Base-by-base conservation (phyloP, 2,797 vertebrate species). In the Sylvia borin region DNA sequence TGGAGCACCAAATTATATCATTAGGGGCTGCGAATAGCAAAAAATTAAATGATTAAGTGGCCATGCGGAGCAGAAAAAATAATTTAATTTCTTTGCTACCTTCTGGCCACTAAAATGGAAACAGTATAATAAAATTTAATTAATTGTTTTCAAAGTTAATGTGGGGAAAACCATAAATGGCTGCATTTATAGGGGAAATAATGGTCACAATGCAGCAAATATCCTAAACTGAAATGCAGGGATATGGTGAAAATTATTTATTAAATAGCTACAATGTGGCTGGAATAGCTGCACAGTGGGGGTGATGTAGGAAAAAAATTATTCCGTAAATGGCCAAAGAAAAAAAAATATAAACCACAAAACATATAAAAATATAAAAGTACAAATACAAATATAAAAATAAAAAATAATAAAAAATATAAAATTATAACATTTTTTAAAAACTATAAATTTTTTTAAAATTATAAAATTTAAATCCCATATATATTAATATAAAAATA, bases 281-380 rank as follows among this genome's bases (percentile, higher is more conserved):
- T 19, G 54, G 45, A 57, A 36, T 9, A 8, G 43, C 20, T 42
- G 25, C 4, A 9, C 50, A 34, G 21, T 17, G 13, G 16, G 31
- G 17, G 26, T 0, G 0, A 29, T 3, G 53, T 2, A 32, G 4
- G 8, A 51, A 68, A 9, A 50, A 51, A 15, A 8, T 40, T 8
- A 9, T 8, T 25, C 18, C 50, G 11, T 5, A 18, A 58, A 11
- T 16, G 15, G 17, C 9, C 13, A 47, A 10, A 24, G 3, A 9
- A 34, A 42, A 48, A 24, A 38, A 32, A 16, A 40, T 7, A 17
- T 18, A 25, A 19, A 24, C 7, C 42, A 22, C 9, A 17, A 31
- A 16, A 22, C 6, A 31, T 16, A 22, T 8, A 21, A 54, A 54
- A 58, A 55, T 22, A 47, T 3, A 31, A 19, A 54, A 54, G 11